phyloP scores from a whole-genome alignment of 2,888 invertebrate genomes.

The Lasioglossum villosulum region DNA sequence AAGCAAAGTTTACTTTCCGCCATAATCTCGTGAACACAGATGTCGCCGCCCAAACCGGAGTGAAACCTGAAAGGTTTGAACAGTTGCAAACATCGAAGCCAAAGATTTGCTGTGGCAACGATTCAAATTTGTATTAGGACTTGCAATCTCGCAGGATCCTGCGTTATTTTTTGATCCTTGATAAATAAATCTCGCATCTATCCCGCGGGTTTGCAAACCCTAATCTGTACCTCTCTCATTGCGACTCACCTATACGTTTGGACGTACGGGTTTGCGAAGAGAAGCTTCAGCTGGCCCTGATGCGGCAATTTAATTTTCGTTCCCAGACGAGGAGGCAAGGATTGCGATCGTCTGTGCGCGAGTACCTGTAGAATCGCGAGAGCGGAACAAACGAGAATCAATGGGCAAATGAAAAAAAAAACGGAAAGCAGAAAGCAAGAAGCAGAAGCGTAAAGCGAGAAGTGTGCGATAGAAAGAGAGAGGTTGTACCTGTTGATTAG shows the following conservation, averaged over 20 bases:
- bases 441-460: not conserved
- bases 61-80: conserved; percentile 90
- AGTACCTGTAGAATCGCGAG: conserved; percentile 80
- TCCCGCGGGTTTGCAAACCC: too few relatives aligned
- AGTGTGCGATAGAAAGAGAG: not conserved
- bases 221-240: not conserved
- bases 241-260: conserved; percentile 84
- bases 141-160: too few relatives aligned
- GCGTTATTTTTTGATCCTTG: too few relatives aligned
- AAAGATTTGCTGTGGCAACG: not conserved
- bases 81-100: conserved; percentile 56
- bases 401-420: not conserved
- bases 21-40: conserved; percentile 97
- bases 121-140: not conserved
- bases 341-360: conserved; percentile 92
- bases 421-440: not conserved
- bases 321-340: conserved; percentile 92
- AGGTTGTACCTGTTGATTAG: conserved; percentile 79
- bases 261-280: conserved; percentile 90
- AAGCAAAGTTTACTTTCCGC: conserved; percentile 95
- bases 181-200: too few relatives aligned
- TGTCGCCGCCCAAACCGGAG: conserved; percentile 95
- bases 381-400: not conserved
- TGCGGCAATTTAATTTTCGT: conserved; percentile 93
- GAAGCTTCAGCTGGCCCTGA: conserved; percentile 90